Conservation (phyloP, 2,888 invertebrate genomes). For the Nephrocerus scutellatus region DNA sequence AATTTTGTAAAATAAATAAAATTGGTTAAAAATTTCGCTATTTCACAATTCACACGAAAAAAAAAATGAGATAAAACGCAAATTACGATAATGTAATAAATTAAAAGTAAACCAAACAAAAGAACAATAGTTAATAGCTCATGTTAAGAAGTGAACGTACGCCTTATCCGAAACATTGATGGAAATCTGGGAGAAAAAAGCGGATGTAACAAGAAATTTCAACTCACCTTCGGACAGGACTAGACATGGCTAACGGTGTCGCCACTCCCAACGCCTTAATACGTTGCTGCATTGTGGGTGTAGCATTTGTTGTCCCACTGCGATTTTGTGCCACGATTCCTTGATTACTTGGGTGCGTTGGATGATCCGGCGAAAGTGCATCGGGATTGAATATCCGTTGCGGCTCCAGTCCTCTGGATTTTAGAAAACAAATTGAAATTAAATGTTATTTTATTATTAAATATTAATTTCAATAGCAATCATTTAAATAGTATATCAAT, state of each 20-base stretch:
- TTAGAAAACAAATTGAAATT: constrained; percentile 4
- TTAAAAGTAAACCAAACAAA: too few relatives aligned
- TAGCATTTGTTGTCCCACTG: constrained; percentile 51
- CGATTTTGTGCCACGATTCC: constrained; percentile 49
- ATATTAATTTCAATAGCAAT: not conserved
- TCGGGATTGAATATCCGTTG: constrained; percentile 58
- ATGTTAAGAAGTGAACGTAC: too few relatives aligned
- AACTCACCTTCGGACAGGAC: constrained; percentile 77
- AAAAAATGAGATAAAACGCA: too few relatives aligned
- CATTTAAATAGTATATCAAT: too few relatives aligned
- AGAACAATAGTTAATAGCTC: too few relatives aligned
- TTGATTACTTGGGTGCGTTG: constrained; percentile 42
- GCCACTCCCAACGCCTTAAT: constrained; percentile 85
- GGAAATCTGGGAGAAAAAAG: too few relatives aligned
- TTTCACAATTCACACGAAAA: too few relatives aligned
- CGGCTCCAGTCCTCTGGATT: constrained; percentile 57
- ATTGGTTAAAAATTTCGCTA: too few relatives aligned
- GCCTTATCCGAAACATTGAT: too few relatives aligned
- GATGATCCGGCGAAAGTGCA: constrained; percentile 55
- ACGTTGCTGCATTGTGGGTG: constrained; percentile 84
- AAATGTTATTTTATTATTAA: not conserved
- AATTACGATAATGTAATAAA: too few relatives aligned
- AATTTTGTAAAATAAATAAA: too few relatives aligned
- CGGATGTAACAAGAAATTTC: too few relatives aligned
- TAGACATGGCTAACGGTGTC: constrained; percentile 79